A percentile compares a stretch with the other conserved stretches of the same genome.
phyloP scores from a whole-genome alignment of 37 sponge, comb jelly and placozoan genomes.

The Tethya wilhelma region DNA sequence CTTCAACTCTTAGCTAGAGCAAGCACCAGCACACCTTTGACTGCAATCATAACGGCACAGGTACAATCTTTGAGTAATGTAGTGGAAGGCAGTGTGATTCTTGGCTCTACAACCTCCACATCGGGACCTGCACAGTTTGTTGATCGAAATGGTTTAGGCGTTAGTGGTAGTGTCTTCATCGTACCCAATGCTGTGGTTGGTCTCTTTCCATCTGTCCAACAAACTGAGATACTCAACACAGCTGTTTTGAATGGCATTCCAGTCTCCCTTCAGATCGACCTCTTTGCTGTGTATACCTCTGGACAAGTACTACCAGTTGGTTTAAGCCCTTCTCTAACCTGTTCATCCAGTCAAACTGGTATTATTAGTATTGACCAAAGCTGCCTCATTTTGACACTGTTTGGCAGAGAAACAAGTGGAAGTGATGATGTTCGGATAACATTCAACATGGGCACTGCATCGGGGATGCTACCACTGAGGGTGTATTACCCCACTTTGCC shows the following conservation, averaged over 20 bases:
- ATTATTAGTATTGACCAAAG: background rate
- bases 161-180: conserved; percentile 31
- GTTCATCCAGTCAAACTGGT: background rate
- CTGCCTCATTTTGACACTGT: conserved; percentile 14
- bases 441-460: conserved; percentile 2
- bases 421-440: conserved; percentile 8
- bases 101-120: background rate
- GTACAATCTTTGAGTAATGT: conserved; percentile 47
- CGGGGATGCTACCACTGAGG: conserved; percentile 21
- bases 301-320: conserved; percentile 13
- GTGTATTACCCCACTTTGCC: conserved; percentile 61
- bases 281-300: conserved; percentile 25
- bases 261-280: background rate
- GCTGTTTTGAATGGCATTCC: conserved; percentile 43
- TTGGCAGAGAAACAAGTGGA: conserved; percentile 25
- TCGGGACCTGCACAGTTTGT: conserved; percentile 24
- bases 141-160: background rate
- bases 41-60: conserved; percentile 7
- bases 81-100: conserved; percentile 44
- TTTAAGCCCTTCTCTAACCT: conserved; percentile 17
- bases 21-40: background rate
- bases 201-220: conserved; percentile 46
- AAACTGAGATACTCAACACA: conserved; percentile 70
- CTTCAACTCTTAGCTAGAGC: background rate
- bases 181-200: conserved; percentile 35